A percentile compares a stretch with the other conserved stretches of the same genome.
phyloP scores from a whole-genome alignment of 2,797 vertebrate species.

The Pogonophryne albipinna region DNA sequence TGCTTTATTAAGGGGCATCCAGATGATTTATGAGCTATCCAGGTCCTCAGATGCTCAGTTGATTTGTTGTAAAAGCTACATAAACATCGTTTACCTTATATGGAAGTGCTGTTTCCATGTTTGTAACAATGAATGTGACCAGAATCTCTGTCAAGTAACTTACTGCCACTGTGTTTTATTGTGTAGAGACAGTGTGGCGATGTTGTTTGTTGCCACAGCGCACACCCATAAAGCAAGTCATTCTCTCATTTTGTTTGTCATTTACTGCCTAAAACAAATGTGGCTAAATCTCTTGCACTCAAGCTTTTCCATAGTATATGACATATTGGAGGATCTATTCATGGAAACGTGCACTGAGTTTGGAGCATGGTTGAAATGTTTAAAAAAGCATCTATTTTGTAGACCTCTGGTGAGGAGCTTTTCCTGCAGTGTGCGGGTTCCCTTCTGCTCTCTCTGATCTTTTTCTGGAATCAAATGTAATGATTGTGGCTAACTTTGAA shows the following conservation, averaged over 20 bases:
- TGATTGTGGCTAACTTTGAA: constrained; percentile 81
- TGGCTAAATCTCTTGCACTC: constrained; percentile 17
- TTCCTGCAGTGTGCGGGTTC: constrained; percentile 67
- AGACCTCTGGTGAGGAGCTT: constrained; percentile 63
- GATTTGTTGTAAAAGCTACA: background rate
- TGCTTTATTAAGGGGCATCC: background rate
- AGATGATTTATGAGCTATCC: background rate
- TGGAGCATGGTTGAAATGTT: constrained; percentile 46
- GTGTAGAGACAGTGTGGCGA: constrained; percentile 64
- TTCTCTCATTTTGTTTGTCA: constrained; percentile 60
- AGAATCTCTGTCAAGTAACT: constrained; percentile 43
- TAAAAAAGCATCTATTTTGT: constrained; percentile 59
- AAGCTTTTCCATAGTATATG: constrained; percentile 1
- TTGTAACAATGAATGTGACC: constrained; percentile 52
- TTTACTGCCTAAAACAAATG: constrained; percentile 48
- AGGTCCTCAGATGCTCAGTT: background rate
- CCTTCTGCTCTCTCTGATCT: constrained; percentile 73
- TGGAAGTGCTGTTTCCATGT: constrained; percentile 33
- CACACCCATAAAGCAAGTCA: constrained; percentile 66
- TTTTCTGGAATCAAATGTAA: constrained; percentile 81
- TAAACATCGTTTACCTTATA: constrained; percentile 26
- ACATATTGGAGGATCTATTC: constrained; percentile 21
- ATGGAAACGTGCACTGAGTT: constrained; percentile 41
- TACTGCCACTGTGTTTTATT: constrained; percentile 60
- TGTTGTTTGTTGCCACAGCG: constrained; percentile 59